Conservation (phyloP, 2,797 vertebrate species). For the Sebastes nivosus region DNA sequence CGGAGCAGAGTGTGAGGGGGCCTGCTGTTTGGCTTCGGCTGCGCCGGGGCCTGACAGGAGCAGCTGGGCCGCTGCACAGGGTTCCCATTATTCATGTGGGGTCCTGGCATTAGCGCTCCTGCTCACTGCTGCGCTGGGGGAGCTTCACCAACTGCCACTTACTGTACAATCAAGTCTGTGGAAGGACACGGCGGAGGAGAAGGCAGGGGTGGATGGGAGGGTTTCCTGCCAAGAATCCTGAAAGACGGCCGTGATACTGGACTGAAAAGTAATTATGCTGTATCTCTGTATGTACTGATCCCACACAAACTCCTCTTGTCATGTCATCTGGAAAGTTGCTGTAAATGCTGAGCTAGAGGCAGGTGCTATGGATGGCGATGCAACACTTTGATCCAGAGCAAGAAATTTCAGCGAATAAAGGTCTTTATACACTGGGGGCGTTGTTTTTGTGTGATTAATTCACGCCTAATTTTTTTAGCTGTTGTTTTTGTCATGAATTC, state of each 20-base stretch:
- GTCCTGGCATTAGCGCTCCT: slow-evolving; percentile 33
- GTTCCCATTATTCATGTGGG: slow-evolving; percentile 58
- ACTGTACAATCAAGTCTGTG: slow-evolving; percentile 32
- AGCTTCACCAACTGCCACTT: slow-evolving; percentile 51
- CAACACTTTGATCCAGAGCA: neutral
- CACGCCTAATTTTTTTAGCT: too few species aligned
- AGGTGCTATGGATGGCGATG: neutral
- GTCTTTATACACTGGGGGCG: rapidly evolving
- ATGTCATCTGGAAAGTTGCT: neutral
- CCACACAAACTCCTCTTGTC: neutral
- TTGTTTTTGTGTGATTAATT: too few species aligned
- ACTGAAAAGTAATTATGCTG: slow-evolving; percentile 1
- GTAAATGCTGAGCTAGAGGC: neutral
- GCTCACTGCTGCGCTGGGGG: slow-evolving; percentile 30
- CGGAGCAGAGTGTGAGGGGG: slow-evolving; percentile 32
- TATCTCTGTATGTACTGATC: neutral
- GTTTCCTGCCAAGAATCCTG: slow-evolving; percentile 36
- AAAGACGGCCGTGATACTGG: slow-evolving; percentile 18
- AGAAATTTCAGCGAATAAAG: neutral
- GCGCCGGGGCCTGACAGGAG: slow-evolving; percentile 30
- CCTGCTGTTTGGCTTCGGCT: slow-evolving; percentile 55
- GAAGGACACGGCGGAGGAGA: slow-evolving; percentile 28
- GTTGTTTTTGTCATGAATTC: too few species aligned
- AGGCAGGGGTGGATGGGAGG: neutral
- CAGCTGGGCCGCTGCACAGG: slow-evolving; percentile 62